These are phyloP conservation scores for Chrysolina americana DNA, from an alignment of 2,888 invertebrate genomes.

Conservation along the genomic window DNA sequence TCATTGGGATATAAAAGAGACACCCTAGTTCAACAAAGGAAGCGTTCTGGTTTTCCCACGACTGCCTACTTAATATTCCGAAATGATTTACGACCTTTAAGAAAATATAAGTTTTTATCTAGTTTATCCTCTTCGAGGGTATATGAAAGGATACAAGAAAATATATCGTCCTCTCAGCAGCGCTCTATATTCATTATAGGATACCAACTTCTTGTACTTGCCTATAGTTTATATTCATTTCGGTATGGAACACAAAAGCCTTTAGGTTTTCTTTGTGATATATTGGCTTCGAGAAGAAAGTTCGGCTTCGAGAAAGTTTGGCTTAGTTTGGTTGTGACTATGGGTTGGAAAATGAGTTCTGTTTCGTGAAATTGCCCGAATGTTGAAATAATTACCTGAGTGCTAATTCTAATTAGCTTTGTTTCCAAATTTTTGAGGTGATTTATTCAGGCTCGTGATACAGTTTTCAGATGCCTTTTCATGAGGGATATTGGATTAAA, in stretches of 20 bases:
- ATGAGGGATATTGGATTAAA: too few species aligned
- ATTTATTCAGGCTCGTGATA: neutral
- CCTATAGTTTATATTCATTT: slow-evolving; percentile 40
- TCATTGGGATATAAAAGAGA: slow-evolving; percentile 22
- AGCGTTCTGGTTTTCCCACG: slow-evolving; percentile 2
- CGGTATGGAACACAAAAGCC: slow-evolving; percentile 26
- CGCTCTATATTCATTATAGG: slow-evolving; percentile 41
- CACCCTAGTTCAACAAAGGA: slow-evolving; percentile 1
- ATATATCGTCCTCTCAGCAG: slow-evolving; percentile 35
- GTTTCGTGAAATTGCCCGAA: slow-evolving; percentile 10
- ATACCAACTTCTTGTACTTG: slow-evolving; percentile 29
- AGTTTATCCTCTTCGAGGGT: slow-evolving; percentile 16
- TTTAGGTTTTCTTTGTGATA: slow-evolving; percentile 20
- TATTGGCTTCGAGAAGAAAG: slow-evolving; percentile 27
- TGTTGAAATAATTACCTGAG: slow-evolving; percentile 8
- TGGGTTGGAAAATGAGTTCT: slow-evolving; percentile 13
- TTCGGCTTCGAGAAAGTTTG: slow-evolving; percentile 16
- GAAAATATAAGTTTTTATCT: slow-evolving; percentile 25
- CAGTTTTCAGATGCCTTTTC: neutral
- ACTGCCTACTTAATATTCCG: slow-evolving; percentile 17
- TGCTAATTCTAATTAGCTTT: slow-evolving; percentile 21
- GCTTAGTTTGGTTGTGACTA: slow-evolving; percentile 19
- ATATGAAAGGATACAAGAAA: slow-evolving; percentile 18
- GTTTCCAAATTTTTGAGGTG: neutral
- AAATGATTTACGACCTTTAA: slow-evolving; percentile 26